Evolutionary conservation across 1,140 invertebrate species (phyloP), one percentile per base, ranked within the genome.

Genomic region (Drosophila leontia): DNA sequence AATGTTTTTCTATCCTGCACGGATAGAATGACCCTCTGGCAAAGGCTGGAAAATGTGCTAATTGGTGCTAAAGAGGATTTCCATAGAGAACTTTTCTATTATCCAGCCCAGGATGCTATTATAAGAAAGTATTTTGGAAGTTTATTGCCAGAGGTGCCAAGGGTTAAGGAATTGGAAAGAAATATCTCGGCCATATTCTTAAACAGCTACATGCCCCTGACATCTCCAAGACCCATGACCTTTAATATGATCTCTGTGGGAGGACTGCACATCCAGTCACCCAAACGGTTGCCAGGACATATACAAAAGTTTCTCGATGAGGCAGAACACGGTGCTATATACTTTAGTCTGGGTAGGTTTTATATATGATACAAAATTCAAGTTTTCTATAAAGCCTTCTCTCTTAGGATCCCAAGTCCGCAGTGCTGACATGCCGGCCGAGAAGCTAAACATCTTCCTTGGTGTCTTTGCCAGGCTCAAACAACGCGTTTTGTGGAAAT

Each of bases 401-500:
- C 34, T 53, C 50, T 0, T 5, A 88, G 85, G 85, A 8, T 88
- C 84, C 3, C 93, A 93, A 62, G 75, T 92, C 0, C 75, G 60
- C 37, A 91, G 91, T 5, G 72, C 86, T 2, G 88, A 92, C 41
- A 92, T 94, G 82, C 92, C 93, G 0, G 63, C 71, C 1, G 75
- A 93, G 32, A 94, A 93, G 63, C 57, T 93, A 11, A 80, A 92
- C 58, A 82, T 93, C 12, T 93, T 95, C 62, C 64, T 94, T 35
- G 69, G 93, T 41, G 94, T 94, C 3, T 95, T 95, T 71, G 78
- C 65, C 8, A 62, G 58, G 11, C n/a, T 95, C 7, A 94, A 94
- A 3, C 94, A 95, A 67, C 93, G 93, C 60, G 91, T 95, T 4
- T 56, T 96, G 11, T 95, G 95, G 95, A 96, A 96, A 90, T 94